Evolutionary conservation across 2,113 vertebrate species (phyloP), one percentile per base, ranked within the genome.

Genomic region (Hucho hucho): DNA sequence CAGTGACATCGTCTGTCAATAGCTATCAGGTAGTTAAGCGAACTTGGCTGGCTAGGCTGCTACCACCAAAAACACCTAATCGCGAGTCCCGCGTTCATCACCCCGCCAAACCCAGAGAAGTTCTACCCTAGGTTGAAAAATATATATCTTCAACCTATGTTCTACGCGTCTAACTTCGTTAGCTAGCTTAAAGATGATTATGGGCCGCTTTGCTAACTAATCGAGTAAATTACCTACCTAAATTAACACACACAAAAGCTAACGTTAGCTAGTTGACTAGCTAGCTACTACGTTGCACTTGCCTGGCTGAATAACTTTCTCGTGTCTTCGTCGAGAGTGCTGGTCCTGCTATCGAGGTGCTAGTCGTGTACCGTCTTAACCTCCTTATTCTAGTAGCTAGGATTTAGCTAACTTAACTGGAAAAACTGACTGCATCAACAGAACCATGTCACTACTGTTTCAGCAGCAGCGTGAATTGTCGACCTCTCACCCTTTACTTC

Each of bases 401-500:
- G 18, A 56, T 20, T 20, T 20, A 20, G 53, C 53, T 12, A 11
- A 9, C 9, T 43, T 43, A 43, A 43, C 37, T 18, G 18, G 53
- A 56, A 56, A 18, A 56, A 56, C 20, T 18, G 53, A 22, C 13
- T n/a, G 7, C 20, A 59, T 6, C 58, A 22, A 61, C 69, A 56
- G 76, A 18, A 66, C n/a, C 74, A 53, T 69, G 7, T 59, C 72
- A 68, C 64, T 72, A 68, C 64, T 75, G 26, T 53, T 56, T 5
- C 18, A 73, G 70, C 72, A 68, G 4, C 22, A 56, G 53, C 64
- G 61, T 29, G 5, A 86, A 86, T 84, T 84, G 75, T 91, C 68
- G 78, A 88, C 87, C 90, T 78, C 74, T 90, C 64, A 88, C 78
- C 82, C 77, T 22, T 22, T 77, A 3, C 25, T 16, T 11, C 28